phyloP scores from a whole-genome alignment of 2,113 vertebrate genomes.

The Aptenodytes forsteri region DNA sequence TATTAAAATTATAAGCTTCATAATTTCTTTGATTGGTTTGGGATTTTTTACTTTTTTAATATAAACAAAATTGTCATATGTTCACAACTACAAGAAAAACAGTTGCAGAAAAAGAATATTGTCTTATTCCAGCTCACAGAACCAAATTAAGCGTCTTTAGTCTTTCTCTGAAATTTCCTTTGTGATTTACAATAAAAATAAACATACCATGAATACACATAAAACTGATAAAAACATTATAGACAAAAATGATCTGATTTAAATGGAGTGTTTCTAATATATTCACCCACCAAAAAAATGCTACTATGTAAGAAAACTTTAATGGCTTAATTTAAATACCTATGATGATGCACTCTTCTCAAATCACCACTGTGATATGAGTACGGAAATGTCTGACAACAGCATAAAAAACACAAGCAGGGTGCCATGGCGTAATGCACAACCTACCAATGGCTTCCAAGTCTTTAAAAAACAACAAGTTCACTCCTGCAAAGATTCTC shows the following conservation, averaged over 20 bases:
- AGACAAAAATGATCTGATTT: not conserved
- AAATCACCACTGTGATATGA: not conserved
- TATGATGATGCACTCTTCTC: not conserved
- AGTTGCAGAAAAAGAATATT: not conserved
- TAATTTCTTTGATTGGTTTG: constrained; percentile 50
- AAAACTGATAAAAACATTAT: constrained; percentile 18
- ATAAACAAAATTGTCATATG: not conserved
- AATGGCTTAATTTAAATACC: constrained; percentile 19
- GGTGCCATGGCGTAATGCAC: not conserved
- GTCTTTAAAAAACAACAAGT: not conserved
- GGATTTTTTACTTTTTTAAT: not conserved
- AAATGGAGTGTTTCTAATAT: constrained; percentile 44
- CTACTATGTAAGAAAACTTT: not conserved
- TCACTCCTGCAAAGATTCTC: not conserved
- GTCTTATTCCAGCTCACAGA: not conserved
- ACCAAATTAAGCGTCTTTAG: not conserved
- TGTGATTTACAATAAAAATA: constrained; percentile 52
- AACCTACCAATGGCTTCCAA: not conserved
- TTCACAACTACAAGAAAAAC: not conserved
- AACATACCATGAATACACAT: constrained; percentile 44
- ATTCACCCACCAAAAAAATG: constrained; percentile 7
- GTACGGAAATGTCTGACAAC: not conserved
- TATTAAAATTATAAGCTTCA: constrained; percentile 63
- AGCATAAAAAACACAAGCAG: not conserved
- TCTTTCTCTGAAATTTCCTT: not conserved